phyloP scores from a whole-genome alignment of 2,113 vertebrate genomes.

The Hippolais icterina region DNA sequence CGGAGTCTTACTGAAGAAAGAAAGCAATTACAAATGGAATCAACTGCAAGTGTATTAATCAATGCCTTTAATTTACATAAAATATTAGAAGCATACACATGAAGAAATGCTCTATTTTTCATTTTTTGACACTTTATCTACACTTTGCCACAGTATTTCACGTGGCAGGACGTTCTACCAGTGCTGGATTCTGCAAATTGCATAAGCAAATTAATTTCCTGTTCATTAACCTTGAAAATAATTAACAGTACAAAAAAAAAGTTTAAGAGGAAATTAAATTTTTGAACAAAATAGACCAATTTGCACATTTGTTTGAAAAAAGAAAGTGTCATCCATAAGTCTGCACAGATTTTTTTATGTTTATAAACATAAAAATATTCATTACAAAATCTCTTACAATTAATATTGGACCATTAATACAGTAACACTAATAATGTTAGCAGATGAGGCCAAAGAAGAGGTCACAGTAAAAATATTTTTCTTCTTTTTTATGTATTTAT shows the following conservation, averaged over 20 bases:
- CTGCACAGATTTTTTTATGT: not conserved
- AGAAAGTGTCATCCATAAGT: not conserved
- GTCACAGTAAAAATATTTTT: not conserved
- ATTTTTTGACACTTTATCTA: not conserved
- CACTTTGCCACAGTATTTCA: not conserved
- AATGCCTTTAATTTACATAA: not conserved
- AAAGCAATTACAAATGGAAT: constrained; percentile 19
- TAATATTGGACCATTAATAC: not conserved
- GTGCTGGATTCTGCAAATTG: not conserved
- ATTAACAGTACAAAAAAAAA: not conserved
- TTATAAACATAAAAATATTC: not conserved
- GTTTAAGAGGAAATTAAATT: not conserved
- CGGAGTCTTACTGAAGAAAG: not conserved
- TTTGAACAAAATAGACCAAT: not conserved
- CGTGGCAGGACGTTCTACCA: not conserved
- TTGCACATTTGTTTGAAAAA: not conserved
- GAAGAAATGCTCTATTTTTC: not conserved
- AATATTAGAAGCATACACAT: not conserved
- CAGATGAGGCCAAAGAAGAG: not conserved
- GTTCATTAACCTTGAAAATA: not conserved
- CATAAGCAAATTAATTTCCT: not conserved
- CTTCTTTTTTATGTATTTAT: not conserved
- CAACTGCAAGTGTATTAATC: not conserved
- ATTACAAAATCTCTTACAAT: not conserved
- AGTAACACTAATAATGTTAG: not conserved